Evolutionary conservation across 2,797 vertebrate genomes (phyloP), one percentile per base, ranked within the genome.

Genomic region (Sardinella longiceps): DNA sequence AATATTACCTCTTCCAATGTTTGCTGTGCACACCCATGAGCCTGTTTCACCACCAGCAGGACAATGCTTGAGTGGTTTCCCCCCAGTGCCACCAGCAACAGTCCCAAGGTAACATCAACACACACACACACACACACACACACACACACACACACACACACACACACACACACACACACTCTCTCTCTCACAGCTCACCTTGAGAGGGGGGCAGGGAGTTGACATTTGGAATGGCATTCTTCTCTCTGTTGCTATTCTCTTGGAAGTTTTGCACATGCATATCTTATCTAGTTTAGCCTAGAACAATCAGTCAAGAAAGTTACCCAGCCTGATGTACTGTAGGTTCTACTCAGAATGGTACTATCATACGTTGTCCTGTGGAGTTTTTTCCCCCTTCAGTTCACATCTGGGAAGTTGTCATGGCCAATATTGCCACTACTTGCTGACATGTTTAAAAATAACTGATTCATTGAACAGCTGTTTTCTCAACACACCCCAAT

Each of bases 1-100:
- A 91, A 90, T 91, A 90, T 92, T 86, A 89, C 89, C 93, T 90
- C 85, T 89, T 90, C 87, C 91, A 92, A 89, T 94, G 92, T 95
- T 95, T 94, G 92, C 91, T 90, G 37, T 86, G 92, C 93, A 88
- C 90, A 92, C 91, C 89, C 87, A 84, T 91, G 92, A 93, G 90
- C 92, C 92, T 90, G 90, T 91, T 92, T 92, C 86, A 88, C 81
- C 89, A 18, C 81, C 48, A 3, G 51, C 86, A 87, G 87, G 90
- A 91, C 87, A 89, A 51, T 90, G 87, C 87, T 84, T 86, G 83
- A 92, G 87, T 87, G 83, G 84, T 91, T 94, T 90, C 92, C 89
- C 87, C 84, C 87, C 86, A 88, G 74, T 87, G 83, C 85, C 86
- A 87, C 81, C 89, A 85, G 88, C 87, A 86, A 89, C 89, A 80